A percentile compares a stretch with the other conserved stretches of the same genome.
phyloP scores from a whole-genome alignment of 2,888 invertebrate species.

The Chymomyza procnemis region DNA sequence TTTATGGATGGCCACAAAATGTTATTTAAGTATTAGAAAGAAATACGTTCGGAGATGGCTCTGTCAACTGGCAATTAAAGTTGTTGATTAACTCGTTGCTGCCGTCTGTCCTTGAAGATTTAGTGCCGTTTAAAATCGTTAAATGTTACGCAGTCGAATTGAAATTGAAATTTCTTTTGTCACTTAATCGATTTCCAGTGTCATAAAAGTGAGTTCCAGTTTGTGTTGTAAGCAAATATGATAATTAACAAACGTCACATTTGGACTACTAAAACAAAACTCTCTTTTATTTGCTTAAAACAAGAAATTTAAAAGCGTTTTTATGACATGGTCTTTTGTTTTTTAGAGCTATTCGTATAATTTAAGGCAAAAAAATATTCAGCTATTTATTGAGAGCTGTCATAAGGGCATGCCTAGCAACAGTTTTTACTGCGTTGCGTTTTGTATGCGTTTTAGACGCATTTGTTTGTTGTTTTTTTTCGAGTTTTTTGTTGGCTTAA shows the following conservation, averaged over 20 bases:
- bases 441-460: background rate
- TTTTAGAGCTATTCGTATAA: background rate
- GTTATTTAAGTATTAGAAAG: constrained; percentile 15
- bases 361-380: background rate
- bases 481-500: constrained; percentile 12
- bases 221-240: constrained; percentile 38
- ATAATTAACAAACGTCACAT: constrained; percentile 34
- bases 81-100: constrained; percentile 60
- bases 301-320: constrained; percentile 29
- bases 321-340: background rate
- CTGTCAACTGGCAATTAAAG: constrained; percentile 61
- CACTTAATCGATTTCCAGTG: constrained; percentile 6
- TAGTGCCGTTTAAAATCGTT: constrained; percentile 63
- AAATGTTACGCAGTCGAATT: constrained; percentile 31
- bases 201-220: background rate
- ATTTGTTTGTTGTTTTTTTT: constrained; percentile 17
- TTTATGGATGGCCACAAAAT: constrained; percentile 5
- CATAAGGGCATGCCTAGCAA: background rate
- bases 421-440: background rate
- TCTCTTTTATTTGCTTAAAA: background rate
- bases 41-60: background rate
- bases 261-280: background rate
- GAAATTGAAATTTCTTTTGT: constrained; percentile 4
- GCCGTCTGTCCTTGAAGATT: constrained; percentile 65
- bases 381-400: background rate